Conservation (phyloP, 2,888 invertebrate genomes). For the Loripinus fragilis region DNA sequence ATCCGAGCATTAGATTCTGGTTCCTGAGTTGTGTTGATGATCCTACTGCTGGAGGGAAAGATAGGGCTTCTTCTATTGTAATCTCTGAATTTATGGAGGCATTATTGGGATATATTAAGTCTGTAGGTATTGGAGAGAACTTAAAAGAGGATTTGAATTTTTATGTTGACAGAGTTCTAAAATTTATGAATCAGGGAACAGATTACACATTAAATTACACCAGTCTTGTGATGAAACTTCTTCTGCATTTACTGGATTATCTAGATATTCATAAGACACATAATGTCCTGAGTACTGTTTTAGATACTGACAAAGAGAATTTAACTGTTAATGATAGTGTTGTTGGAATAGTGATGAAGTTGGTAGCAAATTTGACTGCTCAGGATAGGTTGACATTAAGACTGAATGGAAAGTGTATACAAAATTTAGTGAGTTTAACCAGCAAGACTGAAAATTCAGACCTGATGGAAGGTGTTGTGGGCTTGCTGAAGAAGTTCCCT, state of each 20-base stretch:
- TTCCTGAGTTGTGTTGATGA: neutral
- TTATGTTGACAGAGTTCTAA: neutral
- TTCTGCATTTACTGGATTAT: neutral
- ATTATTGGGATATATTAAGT: neutral
- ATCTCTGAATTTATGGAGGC: neutral
- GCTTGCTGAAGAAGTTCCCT: constrained; percentile 45
- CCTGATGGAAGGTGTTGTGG: neutral
- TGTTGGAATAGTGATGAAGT: neutral
- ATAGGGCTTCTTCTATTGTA: neutral
- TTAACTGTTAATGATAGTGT: neutral
- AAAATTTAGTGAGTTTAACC: neutral
- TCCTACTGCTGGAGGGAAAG: neutral
- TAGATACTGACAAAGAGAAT: neutral
- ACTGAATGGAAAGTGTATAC: neutral
- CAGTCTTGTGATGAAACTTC: neutral
- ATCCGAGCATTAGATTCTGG: neutral
- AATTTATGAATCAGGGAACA: neutral
- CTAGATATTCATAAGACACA: neutral
- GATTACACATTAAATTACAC: neutral
- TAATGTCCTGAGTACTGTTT: neutral
- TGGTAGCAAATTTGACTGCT: neutral
- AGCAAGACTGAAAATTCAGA: neutral
- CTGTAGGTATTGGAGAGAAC: neutral
- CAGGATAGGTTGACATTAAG: neutral
- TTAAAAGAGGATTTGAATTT: neutral